Percentiles rank a stretch among this genome's conserved stretches.
Conservation (phyloP, 1,140 invertebrate genomes). For the Amphibalanus amphitrite region DNA sequence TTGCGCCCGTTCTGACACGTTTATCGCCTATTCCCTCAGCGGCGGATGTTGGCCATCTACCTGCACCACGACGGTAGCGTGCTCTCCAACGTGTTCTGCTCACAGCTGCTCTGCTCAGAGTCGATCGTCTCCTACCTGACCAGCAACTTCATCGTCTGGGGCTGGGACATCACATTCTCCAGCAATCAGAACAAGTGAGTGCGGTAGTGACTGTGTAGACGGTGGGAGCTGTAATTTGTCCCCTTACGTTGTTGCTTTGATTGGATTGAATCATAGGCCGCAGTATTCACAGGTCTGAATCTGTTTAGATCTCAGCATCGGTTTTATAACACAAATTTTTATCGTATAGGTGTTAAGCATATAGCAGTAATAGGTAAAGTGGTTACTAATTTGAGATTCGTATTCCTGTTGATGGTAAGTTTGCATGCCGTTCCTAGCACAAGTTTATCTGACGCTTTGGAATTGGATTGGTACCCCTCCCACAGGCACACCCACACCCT, state of each 20-base stretch:
- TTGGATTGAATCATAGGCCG: neutral
- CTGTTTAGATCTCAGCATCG: neutral
- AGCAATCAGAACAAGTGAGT: slow-evolving; percentile 59
- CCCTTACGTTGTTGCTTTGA: neutral
- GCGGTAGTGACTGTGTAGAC: too few relatives aligned
- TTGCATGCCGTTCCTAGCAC: too few relatives aligned
- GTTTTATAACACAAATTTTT: slow-evolving; percentile 8
- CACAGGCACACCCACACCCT: too few relatives aligned
- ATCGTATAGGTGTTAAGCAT: too few relatives aligned
- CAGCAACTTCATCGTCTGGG: slow-evolving; percentile 78
- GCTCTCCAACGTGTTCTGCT: slow-evolving; percentile 87
- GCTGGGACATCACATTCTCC: slow-evolving; percentile 82
- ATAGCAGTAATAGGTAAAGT: too few relatives aligned
- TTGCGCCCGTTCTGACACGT: too few relatives aligned
- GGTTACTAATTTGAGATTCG: too few relatives aligned
- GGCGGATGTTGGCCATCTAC: slow-evolving; percentile 79
- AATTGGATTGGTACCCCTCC: too few relatives aligned
- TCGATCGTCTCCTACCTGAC: slow-evolving; percentile 68
- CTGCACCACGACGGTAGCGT: slow-evolving; percentile 87
- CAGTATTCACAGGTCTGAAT: neutral
- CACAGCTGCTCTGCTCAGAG: slow-evolving; percentile 75
- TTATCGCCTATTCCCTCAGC: slow-evolving; percentile 34
- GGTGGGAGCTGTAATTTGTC: neutral
- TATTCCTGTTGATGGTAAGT: too few relatives aligned
- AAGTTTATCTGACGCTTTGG: too few relatives aligned